Evolutionary conservation across 2,888 invertebrate species (phyloP).

Genomic region (Ethmia dodecea): DNA sequence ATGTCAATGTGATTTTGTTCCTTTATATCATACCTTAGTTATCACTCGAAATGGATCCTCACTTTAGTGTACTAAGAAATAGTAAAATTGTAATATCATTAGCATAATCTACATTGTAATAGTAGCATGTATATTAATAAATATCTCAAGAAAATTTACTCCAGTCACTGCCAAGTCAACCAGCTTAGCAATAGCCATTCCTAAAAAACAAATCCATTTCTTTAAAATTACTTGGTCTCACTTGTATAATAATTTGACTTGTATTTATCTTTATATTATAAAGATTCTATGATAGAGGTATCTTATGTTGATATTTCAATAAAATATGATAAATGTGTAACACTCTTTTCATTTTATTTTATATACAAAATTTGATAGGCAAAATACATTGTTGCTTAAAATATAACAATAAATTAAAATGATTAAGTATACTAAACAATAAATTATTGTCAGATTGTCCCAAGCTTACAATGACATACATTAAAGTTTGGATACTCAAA

Average conservation of each 20-base stretch:
- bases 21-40: constrained; percentile 47
- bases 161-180: constrained; percentile 62
- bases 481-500: constrained; percentile 1
- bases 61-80: constrained; percentile 24
- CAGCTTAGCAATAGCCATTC: constrained; percentile 47
- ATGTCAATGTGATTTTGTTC: constrained; percentile 62
- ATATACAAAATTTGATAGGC: constrained; percentile 1
- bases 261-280: constrained; percentile 65
- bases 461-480: constrained; percentile 8
- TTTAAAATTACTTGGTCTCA: constrained; percentile 65
- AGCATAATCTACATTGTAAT: constrained; percentile 22
- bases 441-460: constrained; percentile 41
- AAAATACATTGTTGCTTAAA: constrained; percentile 4
- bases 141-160: constrained; percentile 17
- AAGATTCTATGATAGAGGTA: constrained; percentile 66
- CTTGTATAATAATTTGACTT: constrained; percentile 69
- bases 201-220: constrained; percentile 57
- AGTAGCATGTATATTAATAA: constrained; percentile 15
- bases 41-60: constrained; percentile 50
- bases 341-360: constrained; percentile 27
- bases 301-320: constrained; percentile 70
- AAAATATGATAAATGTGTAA: constrained; percentile 51
- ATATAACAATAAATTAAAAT: constrained; percentile 7
- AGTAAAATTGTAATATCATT: constrained; percentile 23
- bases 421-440: constrained; percentile 16